Evolutionary conservation across 2,888 invertebrate genomes (phyloP), one percentile per base, ranked within the genome.

Genomic region (Bellardia pandia): DNA sequence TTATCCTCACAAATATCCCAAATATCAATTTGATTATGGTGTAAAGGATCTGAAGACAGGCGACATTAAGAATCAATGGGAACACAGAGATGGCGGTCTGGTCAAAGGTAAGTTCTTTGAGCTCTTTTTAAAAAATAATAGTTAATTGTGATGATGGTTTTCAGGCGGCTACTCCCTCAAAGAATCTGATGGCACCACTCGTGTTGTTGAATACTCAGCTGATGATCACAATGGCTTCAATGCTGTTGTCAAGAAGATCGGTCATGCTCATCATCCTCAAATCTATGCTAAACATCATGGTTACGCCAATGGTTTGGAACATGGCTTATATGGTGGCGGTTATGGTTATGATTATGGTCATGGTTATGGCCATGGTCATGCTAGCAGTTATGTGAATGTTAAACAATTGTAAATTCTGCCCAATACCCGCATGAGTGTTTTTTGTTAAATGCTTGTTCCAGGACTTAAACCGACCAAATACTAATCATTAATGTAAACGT

Each of bases 151-250:
- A 14, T 56, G 3, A 42, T 9, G 40, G 14, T 51, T 30, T 23
- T 9, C 14, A 92, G 92, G 92, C 48, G 91, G 91, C 69, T 95
- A 95, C 89, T 93, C 94, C 1, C 90, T 95, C 5, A 94, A 94
- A 86, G 94, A 94, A 90, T 91, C 94, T 42, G 94, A 94, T 89
- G 94, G 94, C 64, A 94, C 94, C 1, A 94, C 94, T n/a, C 92
- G 94, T 86, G 90, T 94, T 77, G 94, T 94, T 56, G 94, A 94
- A 89, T 94, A 94, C 89, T 92, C 93, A 5, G 94, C 94, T 33
- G 94, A 94, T 88, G 93, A 94, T 88, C 94, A 94, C 75, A 93
- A 93, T 76, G 94, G 94, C 33, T 94, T 94, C 90, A 94, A 94
- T 88, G 94, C 94, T 0, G 90, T 94, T n/a, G 94, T 94, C 33